A percentile compares a stretch with the other conserved stretches of the same genome.
phyloP scores from a whole-genome alignment of 2,113 vertebrate genomes.

The Lepisosteus osseus region DNA sequence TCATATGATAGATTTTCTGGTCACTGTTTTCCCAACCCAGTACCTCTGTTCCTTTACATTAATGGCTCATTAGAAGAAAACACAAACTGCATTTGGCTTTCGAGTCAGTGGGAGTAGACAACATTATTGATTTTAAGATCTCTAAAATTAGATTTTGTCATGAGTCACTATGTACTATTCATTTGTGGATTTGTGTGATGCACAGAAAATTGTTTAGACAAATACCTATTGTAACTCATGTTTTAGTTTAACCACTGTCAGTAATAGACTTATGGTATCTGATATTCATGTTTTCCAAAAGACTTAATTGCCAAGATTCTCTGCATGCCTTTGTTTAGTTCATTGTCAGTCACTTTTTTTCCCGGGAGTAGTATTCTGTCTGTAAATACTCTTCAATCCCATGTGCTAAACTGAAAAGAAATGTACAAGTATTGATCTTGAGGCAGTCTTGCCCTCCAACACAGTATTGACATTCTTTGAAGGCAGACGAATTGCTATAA shows the following conservation, averaged over 20 bases:
- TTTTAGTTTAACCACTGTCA: too few relatives aligned
- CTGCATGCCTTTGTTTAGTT: too few relatives aligned
- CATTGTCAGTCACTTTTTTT: background rate
- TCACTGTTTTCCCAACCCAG: conserved; percentile 1
- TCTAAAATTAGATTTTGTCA: background rate
- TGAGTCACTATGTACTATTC: too few relatives aligned
- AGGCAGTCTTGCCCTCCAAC: conserved; percentile 55
- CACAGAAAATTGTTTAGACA: too few relatives aligned
- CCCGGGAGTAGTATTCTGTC: background rate
- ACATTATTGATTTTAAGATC: background rate
- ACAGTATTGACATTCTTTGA: conserved; percentile 58
- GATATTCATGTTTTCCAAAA: too few relatives aligned
- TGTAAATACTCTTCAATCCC: conserved; percentile 18
- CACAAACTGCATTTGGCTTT: background rate
- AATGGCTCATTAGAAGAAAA: background rate
- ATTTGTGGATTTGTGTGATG: too few relatives aligned
- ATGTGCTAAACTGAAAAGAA: conserved; percentile 36
- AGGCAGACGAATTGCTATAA: conserved; percentile 65
- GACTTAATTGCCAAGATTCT: too few relatives aligned
- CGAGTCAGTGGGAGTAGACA: background rate
- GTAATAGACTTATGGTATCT: too few relatives aligned
- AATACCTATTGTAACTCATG: too few relatives aligned
- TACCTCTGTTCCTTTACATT: background rate
- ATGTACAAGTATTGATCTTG: conserved; percentile 58
- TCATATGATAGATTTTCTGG: conserved; percentile 16